phyloP scores from a whole-genome alignment of 2,797 vertebrate species.

The Denticeps clupeoides region DNA sequence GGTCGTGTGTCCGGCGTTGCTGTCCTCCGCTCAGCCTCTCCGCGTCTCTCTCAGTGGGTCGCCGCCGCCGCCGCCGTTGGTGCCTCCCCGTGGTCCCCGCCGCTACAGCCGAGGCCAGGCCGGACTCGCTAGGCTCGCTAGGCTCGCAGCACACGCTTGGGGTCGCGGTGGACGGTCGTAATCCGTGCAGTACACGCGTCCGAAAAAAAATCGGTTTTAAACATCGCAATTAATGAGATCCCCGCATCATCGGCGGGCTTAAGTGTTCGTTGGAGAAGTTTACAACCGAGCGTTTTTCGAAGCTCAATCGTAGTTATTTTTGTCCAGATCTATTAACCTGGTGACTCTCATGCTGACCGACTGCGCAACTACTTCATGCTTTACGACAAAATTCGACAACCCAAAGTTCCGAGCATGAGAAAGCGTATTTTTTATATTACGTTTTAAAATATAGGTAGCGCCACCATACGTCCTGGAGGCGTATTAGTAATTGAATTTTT shows the following conservation, averaged over 20 bases:
- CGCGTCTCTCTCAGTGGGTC: conserved; percentile 31
- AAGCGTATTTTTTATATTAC: conserved; percentile 18
- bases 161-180: conserved; percentile 35
- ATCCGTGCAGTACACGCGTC: not conserved
- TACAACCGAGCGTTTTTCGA: not conserved
- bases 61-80: no score
- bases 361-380: no score
- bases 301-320: not conserved
- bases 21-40: conserved; percentile 15
- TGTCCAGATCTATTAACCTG: no score
- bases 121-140: no score
- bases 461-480: conserved; percentile 15
- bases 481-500: not conserved
- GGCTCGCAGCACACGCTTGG: conserved; percentile 18
- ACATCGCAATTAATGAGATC: not conserved
- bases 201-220: not conserved
- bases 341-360: no score
- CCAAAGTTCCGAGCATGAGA: conserved; percentile 25
- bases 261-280: no score
- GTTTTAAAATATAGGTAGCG: conserved; percentile 6
- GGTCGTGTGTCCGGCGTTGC: conserved; percentile 28
- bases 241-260: no score
- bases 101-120: conserved; percentile 42
- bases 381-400: not conserved
- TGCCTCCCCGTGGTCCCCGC: conserved; percentile 25